Base-by-base conservation (phyloP, 2,888 invertebrate genomes). In the Eupelmus urozonus region DNA sequence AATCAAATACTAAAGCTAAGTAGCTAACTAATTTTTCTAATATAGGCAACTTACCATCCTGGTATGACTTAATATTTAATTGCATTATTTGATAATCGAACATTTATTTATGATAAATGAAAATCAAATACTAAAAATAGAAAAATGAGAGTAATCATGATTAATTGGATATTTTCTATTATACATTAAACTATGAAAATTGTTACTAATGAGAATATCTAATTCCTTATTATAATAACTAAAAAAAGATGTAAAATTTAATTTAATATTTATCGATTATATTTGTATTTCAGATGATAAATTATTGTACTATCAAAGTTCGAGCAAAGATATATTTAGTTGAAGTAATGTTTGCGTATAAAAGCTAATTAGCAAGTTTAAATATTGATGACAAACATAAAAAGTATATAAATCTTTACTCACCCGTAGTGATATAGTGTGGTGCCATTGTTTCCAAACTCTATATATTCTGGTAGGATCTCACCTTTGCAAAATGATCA, bases 401-500 rank as follows among this genome's bases (percentile, higher is more conserved):
- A 11, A 20, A 63, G 20, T 16, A 51, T 25, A 53, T 42, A 67
- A 60, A 69, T 45, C 66, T 7, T 55, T 59, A 80, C 80, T 80
- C 69, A 80, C 80, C 75, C 66, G 53, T 11, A 57, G 40, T 49
- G 29, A 75, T n/a, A 75, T 67, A 67, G 29, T 65, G 73, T 23
- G 59, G 57, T 57, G 80, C 80, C 80, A 80, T 80, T 72, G 59
- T 78, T 67, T 45, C 27, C 49, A 53, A n/a, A 69, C 59, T 57
- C 74, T 62, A 72, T 42, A 40, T 20, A 20, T 40, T 71, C 29
- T 16, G 60, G 18, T 55, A 51, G 27, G 57, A 45, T 76, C 76
- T 77, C 80, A 80, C 76, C 71, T 76, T 76, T 60, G 70, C 40
- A 70, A 53, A n/a, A 66, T 55, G 27, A 55, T 65, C 80, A 77